Base-by-base conservation (phyloP, 1,140 invertebrate species). In the Drosophila takahashii region DNA sequence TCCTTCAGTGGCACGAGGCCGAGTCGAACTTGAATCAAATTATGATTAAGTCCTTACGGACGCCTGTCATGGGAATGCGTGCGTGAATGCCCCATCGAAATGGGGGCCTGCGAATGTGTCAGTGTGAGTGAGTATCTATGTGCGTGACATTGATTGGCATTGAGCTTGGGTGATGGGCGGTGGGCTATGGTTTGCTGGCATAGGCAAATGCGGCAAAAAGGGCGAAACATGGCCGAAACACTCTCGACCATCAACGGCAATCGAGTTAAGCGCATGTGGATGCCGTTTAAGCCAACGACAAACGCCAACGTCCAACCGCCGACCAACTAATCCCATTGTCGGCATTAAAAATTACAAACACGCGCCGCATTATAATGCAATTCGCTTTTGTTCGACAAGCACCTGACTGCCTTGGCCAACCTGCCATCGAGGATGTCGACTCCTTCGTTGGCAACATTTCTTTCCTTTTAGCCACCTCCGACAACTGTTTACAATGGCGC, bases 1-100 rank as follows among this genome's bases (percentile, higher is more conserved):
- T 77, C 41, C 44, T 37, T 75, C 70, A 51, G 27, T 59, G 72
- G 73, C 73, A 77, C 73, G 73, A 77, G 53, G 73, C 67, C 50
- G 53, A 53, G 56, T 70, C 65, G 69, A 69, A 72, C 51, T 77
- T 54, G 72, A 77, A 77, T 77, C 61, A 77, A 66, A 77, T 77
- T 77, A 77, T 76, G 73, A 77, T 77, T 77, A 77, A 77, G 73
- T 77, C 73, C 72, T 77, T 76, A 76, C 73, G 73, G 72, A 77
- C 73, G 72, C 73, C 73, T 76, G 73, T 76, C 62, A 58, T 29
- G 72, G 72, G 73, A 67, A 77, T 76, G 54, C 52, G 67, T 71
- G 51, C 65, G 67, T 70, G 65, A 71, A 70, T 57, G 42, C 66
- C 34, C 61, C 52, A 36, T 4, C 52, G 41, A 7, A 41, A 16